Evolutionary conservation across 2,888 invertebrate genomes (phyloP), one percentile per base, ranked within the genome.

Genomic region (Rotaria sp.): DNA sequence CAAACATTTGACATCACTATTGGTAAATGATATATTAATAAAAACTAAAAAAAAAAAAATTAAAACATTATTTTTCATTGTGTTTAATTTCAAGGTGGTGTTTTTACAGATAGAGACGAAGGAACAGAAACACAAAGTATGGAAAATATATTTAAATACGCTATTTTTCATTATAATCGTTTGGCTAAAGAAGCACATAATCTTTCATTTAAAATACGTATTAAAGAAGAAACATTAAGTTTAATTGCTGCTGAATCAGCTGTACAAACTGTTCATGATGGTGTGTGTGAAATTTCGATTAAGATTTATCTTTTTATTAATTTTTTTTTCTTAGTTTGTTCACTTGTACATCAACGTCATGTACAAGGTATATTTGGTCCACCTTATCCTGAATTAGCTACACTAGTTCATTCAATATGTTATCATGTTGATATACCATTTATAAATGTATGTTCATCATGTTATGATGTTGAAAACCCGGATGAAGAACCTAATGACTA

Each of bases 361-460:
- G 80, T 80, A n/a, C 41, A 80, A 41, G 80, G 80, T 18, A 80
- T 80, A 41, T 80, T 80, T 80, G 80, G 80, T n/a, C 80, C 80
- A n/a, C 80, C 80, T 15, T 80, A 80, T 45, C 80, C 80, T 45
- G 45, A 41, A 80, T 45, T 80, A 80, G 80, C 80, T n/a, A 80
- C 80, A 45, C 45, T 80, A 8, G 80, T 80, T n/a, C 80, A 80
- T n/a, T 80, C 80, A 80, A 45, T 80, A 45, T 80, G 80, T 80
- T 80, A 80, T 45, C 45, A 80, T n/a, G 80, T 80, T 45, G 80
- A 80, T 80, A 35, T 80, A 8, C 80, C 80, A 26, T 80, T 80
- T 45, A 45, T 80, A n/a, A 80, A 80, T 80, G 80, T 80, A 26
- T 80, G 80, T 80, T 45, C 45, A n/a, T n/a, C 80, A 13, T 80